Conservation (phyloP, 2,888 invertebrate species). For the Troglohyphantes excavatus region DNA sequence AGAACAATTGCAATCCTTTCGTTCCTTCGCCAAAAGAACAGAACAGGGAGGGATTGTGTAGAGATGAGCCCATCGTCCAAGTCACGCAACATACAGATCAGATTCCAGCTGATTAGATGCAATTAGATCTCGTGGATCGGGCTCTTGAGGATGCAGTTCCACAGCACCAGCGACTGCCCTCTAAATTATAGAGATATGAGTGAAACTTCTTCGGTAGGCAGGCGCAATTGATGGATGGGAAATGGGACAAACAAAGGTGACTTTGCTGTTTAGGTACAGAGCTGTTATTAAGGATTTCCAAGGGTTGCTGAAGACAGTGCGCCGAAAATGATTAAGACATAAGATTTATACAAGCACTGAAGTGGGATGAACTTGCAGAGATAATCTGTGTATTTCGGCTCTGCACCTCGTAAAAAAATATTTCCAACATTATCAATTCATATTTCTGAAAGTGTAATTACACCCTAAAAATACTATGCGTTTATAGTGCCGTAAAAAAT, state of each 20-base stretch:
- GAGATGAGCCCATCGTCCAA: constrained; percentile 25
- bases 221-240: constrained; percentile 49
- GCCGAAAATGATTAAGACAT: constrained; percentile 47
- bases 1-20: constrained; percentile 64
- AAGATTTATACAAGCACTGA: background rate
- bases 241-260: constrained; percentile 62
- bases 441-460: constrained; percentile 9
- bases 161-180: constrained; percentile 50
- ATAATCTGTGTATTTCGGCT: background rate
- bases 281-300: constrained; percentile 56
- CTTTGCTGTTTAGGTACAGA: constrained; percentile 37
- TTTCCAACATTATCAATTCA: constrained; percentile 11
- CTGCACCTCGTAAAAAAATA: background rate
- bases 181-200: constrained; percentile 71
- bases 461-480: background rate
- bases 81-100: constrained; percentile 77
- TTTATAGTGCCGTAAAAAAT: background rate
- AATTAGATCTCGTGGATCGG: constrained; percentile 64
- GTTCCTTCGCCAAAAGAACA: background rate
- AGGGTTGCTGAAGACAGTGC: constrained; percentile 33
- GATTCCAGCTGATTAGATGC: constrained; percentile 76
- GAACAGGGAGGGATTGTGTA: constrained; percentile 46
- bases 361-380: background rate
- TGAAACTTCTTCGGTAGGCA: constrained; percentile 16
- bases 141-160: constrained; percentile 19